These are phyloP conservation scores for Leptinotarsa tumamoca DNA, from an alignment of 2,888 invertebrate genomes.

Conservation along the genomic window DNA sequence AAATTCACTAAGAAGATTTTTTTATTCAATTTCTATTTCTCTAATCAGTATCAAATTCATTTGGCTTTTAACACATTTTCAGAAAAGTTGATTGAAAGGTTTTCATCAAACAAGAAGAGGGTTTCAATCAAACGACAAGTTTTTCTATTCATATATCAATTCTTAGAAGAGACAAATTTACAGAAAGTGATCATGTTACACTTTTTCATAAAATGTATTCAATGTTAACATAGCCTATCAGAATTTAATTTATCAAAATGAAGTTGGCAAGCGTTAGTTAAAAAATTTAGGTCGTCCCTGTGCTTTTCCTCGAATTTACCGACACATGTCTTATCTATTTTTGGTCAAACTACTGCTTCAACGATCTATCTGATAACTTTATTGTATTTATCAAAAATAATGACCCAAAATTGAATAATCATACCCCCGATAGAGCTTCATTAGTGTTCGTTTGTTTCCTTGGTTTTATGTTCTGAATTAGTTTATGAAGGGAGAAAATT, in stretches of 20 bases:
- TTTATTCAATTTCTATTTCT: no score
- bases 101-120: no score
- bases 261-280: background rate
- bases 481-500: conserved; percentile 36
- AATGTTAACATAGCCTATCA: background rate
- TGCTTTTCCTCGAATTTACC: background rate
- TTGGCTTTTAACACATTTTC: no score
- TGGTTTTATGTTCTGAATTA: conserved; percentile 34
- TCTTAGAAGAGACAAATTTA: no score
- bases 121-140: no score
- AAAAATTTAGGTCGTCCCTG: conserved; percentile 3
- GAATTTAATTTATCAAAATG: background rate
- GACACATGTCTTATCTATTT: conserved; percentile 14
- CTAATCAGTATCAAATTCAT: no score
- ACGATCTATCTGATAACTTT: conserved; percentile 14
- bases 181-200: no score
- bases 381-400: conserved; percentile 37
- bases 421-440: conserved; percentile 38
- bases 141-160: no score
- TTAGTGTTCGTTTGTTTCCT: conserved; percentile 39
- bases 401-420: conserved; percentile 41
- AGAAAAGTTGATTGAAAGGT: no score
- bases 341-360: background rate
- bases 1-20: no score
- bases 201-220: no score